These are phyloP conservation scores for Coreoperca whiteheadi DNA, from an alignment of 2,113 vertebrate genomes.

Conservation along the genomic window DNA sequence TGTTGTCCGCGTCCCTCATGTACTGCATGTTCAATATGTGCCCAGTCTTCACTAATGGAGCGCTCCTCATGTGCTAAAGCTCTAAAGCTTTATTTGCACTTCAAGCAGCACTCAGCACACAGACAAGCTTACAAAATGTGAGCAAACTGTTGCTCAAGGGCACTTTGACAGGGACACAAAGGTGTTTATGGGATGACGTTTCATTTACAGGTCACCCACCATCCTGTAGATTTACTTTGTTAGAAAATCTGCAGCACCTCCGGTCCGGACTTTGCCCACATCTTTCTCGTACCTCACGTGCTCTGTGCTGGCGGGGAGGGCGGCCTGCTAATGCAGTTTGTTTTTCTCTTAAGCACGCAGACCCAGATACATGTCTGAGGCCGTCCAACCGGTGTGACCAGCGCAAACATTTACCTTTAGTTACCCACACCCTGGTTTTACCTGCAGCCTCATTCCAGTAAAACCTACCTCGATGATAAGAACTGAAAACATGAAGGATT, in stretches of 20 bases:
- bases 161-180: neutral
- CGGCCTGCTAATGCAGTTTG: neutral
- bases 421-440: slow-evolving; percentile 32
- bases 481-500: neutral
- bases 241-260: neutral
- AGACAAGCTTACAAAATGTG: neutral
- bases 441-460: too few relatives aligned
- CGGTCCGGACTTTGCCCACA: neutral
- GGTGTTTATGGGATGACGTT: too few relatives aligned
- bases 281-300: neutral
- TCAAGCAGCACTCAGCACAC: slow-evolving; percentile 12
- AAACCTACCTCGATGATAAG: neutral
- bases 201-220: neutral
- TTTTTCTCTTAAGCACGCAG: neutral
- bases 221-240: neutral
- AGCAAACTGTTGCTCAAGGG: neutral
- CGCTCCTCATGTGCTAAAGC: slow-evolving; percentile 1
- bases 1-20: neutral
- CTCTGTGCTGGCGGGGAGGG: neutral
- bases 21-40: slow-evolving; percentile 45
- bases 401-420: slow-evolving; percentile 39
- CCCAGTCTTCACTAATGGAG: neutral
- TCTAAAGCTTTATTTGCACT: slow-evolving; percentile 27
- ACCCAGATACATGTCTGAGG: neutral
- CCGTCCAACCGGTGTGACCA: slow-evolving; percentile 66